Percentiles rank a stretch among this genome's conserved stretches.
Evolutionary conservation across 2,113 vertebrate species (phyloP).

Genomic region (Bos indicus): DNA sequence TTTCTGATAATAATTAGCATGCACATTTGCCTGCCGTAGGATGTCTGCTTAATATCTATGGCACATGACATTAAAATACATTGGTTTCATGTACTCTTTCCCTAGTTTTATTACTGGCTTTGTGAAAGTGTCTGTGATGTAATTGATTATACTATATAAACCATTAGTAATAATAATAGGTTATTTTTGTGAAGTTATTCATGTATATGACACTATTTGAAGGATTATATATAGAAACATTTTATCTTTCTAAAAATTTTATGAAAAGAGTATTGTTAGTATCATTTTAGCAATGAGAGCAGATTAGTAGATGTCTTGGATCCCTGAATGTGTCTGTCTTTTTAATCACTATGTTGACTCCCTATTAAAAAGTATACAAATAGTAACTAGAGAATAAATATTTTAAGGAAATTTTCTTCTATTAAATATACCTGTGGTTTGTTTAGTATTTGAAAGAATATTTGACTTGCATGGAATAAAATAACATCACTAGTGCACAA

Average conservation of each 20-base stretch:
- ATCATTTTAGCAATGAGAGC: not conserved
- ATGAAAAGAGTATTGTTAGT: not conserved
- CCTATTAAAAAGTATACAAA: not conserved
- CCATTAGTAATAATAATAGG: not conserved
- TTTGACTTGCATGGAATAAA: not conserved
- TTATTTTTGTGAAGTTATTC: not conserved
- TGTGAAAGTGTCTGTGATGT: not conserved
- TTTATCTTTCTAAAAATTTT: not conserved
- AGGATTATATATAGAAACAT: not conserved
- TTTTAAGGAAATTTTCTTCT: not conserved
- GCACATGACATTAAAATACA: not conserved
- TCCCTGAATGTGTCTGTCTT: not conserved
- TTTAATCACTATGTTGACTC: not conserved
- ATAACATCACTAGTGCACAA: not conserved
- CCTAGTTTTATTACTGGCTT: not conserved
- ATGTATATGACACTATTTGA: not conserved
- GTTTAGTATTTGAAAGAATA: not conserved
- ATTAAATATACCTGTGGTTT: not conserved
- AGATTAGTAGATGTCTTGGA: not conserved
- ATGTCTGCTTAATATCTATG: not conserved
- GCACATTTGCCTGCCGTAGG: not conserved
- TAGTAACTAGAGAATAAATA: not conserved
- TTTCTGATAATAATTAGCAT: slow-evolving; percentile 21
- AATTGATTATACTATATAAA: not conserved
- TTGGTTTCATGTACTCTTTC: not conserved